A percentile compares a stretch with the other conserved stretches of the same genome.
phyloP scores from a whole-genome alignment of 92 coral and sea anemone genomes.

The Porites cylindrica region DNA sequence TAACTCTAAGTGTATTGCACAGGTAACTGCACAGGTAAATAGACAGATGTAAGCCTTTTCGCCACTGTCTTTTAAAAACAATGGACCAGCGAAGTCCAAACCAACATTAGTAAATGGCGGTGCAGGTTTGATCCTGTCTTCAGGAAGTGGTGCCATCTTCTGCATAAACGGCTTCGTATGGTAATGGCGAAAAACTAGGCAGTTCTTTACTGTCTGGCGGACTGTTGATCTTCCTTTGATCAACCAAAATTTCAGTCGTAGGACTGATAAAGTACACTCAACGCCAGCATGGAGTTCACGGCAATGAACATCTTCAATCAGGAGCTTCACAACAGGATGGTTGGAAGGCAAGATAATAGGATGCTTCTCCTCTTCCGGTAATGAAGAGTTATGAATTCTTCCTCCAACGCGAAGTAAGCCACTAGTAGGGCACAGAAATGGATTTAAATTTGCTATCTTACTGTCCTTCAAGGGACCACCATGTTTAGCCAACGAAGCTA shows the following conservation, averaged over 20 bases:
- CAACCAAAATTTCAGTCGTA: constrained; percentile 47
- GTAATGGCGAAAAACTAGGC: constrained; percentile 40
- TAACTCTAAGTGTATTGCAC: constrained; percentile 54
- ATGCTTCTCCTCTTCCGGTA: constrained; percentile 46
- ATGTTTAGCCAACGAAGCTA: background rate
- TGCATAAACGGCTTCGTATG: constrained; percentile 21
- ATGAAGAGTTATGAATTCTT: background rate
- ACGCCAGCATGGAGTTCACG: constrained; percentile 35
- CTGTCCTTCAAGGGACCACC: constrained; percentile 19
- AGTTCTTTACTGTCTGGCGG: constrained; percentile 25
- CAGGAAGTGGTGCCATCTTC: constrained; percentile 59
- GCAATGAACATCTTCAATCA: constrained; percentile 30
- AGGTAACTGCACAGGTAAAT: constrained; percentile 58
- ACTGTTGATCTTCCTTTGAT: constrained; percentile 58
- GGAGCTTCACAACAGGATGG: constrained; percentile 28
- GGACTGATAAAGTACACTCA: constrained; percentile 29
- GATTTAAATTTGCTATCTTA: constrained; percentile 37
- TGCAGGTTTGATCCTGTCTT: constrained; percentile 53
- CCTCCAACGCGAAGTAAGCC: constrained; percentile 45
- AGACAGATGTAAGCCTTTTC: constrained; percentile 56
- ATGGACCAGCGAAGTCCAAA: constrained; percentile 55
- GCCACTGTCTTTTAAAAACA: constrained; percentile 50
- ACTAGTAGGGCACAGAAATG: constrained; percentile 32
- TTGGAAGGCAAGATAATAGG: constrained; percentile 33
- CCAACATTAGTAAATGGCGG: constrained; percentile 59